Base-by-base conservation (phyloP, 2,113 vertebrate genomes). In the Noctilio leporinus region DNA sequence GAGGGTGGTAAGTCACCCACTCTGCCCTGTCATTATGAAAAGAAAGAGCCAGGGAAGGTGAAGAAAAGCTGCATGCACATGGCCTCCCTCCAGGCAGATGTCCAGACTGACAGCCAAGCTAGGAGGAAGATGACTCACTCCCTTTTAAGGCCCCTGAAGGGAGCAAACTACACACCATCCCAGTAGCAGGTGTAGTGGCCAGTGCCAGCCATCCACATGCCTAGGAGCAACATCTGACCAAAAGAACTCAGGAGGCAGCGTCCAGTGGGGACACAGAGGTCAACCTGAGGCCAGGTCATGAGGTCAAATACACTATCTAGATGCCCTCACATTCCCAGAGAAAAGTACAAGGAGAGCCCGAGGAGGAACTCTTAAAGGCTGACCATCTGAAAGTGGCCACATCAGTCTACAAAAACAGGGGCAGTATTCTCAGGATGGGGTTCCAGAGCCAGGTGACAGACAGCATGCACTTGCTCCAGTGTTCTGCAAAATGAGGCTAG, bases 11-110 rank as follows among this genome's bases (percentile, higher is more conserved):
- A 20, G 55, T 40, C 10, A 0, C 69, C 67, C 19, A 26, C 45
- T 15, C 2, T 43, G 67, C 35, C 1, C 57, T 0, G 38, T 10
- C 28, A 20, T n/a, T 0, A 3, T n/a, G n/a, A 40, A 10, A 38
- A 49, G 49, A 73, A 17, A 40, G 40, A 51, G 35, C 57, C 8
- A n/a, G 53, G 40, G 53, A 49, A 49, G 43, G 8, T 6, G 28
- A 51, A 57, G 33, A 57, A 17, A 17, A 24, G 19, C 16, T 59
- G 40, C 51, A 30, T 3, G 2, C 33, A 19, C 15, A 28, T 7
- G n/a, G 65, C 38, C 40, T 55, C 30, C 4, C 6, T 53, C n/a
- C 80, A 85, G 20, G 35, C 45, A 38, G 12, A 43, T 12, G 2
- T 15, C 11, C 12, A 33, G 72, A 38, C 22, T 35, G 11, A 22